Conservation (phyloP, 2,113 vertebrate genomes). For the Oreochromis spilurus region DNA sequence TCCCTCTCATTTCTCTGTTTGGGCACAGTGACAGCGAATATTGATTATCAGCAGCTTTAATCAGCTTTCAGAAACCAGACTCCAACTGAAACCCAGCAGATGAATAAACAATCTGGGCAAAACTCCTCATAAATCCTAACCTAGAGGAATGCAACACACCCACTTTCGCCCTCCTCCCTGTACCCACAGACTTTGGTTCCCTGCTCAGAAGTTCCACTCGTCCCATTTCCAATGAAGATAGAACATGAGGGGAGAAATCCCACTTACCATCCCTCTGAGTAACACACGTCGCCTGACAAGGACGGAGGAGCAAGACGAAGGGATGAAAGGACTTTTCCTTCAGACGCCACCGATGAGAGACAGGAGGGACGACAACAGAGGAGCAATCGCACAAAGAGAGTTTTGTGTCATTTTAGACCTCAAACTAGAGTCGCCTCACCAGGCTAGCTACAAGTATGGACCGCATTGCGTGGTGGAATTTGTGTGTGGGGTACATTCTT, state of each 20-base stretch:
- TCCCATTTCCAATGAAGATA: not conserved
- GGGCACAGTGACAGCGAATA: not conserved
- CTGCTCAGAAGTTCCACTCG: not conserved
- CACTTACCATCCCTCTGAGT: not conserved
- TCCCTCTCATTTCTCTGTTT: not conserved
- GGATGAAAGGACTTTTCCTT: not conserved
- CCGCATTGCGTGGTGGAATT: conserved; percentile 27
- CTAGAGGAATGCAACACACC: not conserved
- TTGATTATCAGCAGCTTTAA: not conserved
- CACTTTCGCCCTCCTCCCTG: not conserved
- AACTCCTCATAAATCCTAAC: not conserved
- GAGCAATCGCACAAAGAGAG: conserved; percentile 35
- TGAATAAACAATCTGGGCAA: not conserved
- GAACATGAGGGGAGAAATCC: not conserved
- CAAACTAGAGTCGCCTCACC: not conserved
- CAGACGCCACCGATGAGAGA: not conserved
- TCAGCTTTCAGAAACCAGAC: not conserved
- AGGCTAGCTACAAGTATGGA: not conserved
- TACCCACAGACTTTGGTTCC: not conserved
- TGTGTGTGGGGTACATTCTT: conserved; percentile 12
- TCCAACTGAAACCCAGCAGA: not conserved
- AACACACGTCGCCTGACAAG: not conserved
- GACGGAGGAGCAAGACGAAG: not conserved
- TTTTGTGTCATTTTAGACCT: conserved; percentile 35
- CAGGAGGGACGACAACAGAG: not conserved